Evolutionary conservation across 2,888 invertebrate species (phyloP), one percentile per base, ranked within the genome.

Genomic region (Amblyjoppa proteus): DNA sequence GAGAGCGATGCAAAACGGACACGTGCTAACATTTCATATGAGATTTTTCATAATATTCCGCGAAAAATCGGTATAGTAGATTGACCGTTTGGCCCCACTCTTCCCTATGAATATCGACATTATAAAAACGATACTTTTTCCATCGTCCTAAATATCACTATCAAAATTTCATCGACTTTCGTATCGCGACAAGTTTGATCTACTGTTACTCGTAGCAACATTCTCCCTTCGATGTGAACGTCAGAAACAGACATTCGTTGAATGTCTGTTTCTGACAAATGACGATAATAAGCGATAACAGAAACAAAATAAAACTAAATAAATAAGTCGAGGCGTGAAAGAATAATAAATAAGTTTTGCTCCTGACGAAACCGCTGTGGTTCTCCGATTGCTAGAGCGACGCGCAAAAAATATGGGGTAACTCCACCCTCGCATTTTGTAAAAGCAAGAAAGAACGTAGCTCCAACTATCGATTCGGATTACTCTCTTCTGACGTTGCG

Each of bases 381-480:
- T 20, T 64, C 58, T 66, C 51, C 51, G 53, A 66, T 81, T 45
- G 64, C 28, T n/a, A 34, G 25, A 11, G 61, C 28, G 53, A 58
- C 20, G 45, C 75, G 56, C 45, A 41, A 75, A 66, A 41, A 53
- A 41, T 64, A 77, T 49, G 16, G 73, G 51, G 64, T 66, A 73
- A 83, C 76, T 68, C 68, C 34, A 16, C 73, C 45, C 68, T 68
- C 53, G 70, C 75, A 76, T 83, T 75, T 83, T 73, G 76, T 56
- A 34, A 25, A 70, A 84, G 75, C 56, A 69, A 53, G 79, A 78
- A 64, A 64, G 56, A 64, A 75, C 51, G 79, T n/a, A 9, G 58
- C 58, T 78, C 69, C 71, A 68, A 80, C 68, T 69, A 77, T 83
- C 83, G 85, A 83, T 85, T 80, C 68, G 77, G 76, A 83, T 79